Base-by-base conservation (phyloP, 2,797 vertebrate genomes). In the Microctenopoma stevenorrisi region DNA sequence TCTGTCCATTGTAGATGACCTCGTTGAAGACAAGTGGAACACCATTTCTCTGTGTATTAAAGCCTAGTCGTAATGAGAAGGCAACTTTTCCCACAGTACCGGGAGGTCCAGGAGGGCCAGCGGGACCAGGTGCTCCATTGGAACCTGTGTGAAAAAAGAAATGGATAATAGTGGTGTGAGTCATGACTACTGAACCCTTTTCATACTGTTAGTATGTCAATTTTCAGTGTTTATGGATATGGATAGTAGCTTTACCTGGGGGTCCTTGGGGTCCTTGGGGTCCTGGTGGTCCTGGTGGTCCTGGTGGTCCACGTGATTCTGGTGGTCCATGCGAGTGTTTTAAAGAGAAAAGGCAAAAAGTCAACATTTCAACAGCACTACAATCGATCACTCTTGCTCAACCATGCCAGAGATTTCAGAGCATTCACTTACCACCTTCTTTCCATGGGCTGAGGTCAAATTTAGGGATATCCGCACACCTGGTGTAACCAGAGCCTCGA, bases 361-460 rank as follows among this genome's bases (percentile, higher is more conserved):
- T 52, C 13, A 49, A 35, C 22, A 43, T 51, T 26, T 59, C 0
- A 61, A 40, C 52, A 52, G 11, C 9, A 1, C 49, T 37, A 3
- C 7, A n/a, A 71, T 4, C 15, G 3, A 38, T 43, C 4, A 8
- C 11, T 5, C 33, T 37, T 5, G 4, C 8, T 28, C 8, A 38
- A 30, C 2, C 14, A 18, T 42, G 7, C 56, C 13, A 43, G 11
- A 28, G 2, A 50, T 53, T 58, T 73, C 4, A 52, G 11, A 30
- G 9, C 30, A 57, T 66, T 2, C 46, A 83, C 87, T 86, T 66
- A 94, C 91, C 40, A 0, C 3, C 9, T 1, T 90, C 83, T 5
- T 22, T 78, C 96, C 96, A 96, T 44, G 95, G 88, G 5, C 16
- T 89, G 42, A 96, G 91, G 71, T 96, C 87, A 69, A 96, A 77